A percentile compares a stretch with the other conserved stretches of the same genome.
Evolutionary conservation across 2,113 vertebrate species (phyloP).

Genomic region (Salminus brasiliensis): DNA sequence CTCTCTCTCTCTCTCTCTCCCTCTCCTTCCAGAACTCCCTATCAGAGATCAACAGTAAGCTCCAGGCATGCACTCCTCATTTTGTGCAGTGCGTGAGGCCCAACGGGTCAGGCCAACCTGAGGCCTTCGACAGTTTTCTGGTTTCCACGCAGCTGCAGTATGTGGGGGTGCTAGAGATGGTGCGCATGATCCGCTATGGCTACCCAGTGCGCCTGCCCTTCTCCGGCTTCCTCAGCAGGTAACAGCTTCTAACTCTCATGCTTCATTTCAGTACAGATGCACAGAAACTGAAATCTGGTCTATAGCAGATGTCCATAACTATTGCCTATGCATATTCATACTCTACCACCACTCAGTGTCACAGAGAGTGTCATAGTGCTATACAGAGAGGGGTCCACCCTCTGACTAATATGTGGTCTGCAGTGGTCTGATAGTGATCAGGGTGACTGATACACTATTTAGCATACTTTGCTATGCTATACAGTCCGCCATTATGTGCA

Average conservation of each 20-base stretch:
- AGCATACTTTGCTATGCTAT: no score
- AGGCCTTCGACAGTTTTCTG: constrained; percentile 86
- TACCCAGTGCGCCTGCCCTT: constrained; percentile 89
- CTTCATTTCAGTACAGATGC: background rate
- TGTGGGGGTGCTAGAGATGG: constrained; percentile 90
- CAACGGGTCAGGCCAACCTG: constrained; percentile 79
- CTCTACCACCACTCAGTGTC: no score
- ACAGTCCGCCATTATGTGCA: no score
- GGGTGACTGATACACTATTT: no score
- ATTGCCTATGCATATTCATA: no score
- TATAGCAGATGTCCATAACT: no score
- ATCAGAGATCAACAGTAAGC: constrained; percentile 83
- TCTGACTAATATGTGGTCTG: no score
- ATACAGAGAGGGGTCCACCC: no score
- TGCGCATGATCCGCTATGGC: constrained; percentile 89
- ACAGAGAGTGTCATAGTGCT: no score
- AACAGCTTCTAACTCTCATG: background rate
- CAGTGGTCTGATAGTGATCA: no score
- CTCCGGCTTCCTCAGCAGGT: constrained; percentile 88
- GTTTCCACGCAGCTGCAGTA: constrained; percentile 93
- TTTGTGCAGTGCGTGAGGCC: constrained; percentile 91
- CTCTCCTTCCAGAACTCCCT: constrained; percentile 81
- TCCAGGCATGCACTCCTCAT: constrained; percentile 84
- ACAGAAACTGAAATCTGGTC: no score
- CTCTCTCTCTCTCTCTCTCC: background rate